Evolutionary conservation across 2,797 vertebrate genomes (phyloP).

Genomic region (Brachyalestes nurse): DNA sequence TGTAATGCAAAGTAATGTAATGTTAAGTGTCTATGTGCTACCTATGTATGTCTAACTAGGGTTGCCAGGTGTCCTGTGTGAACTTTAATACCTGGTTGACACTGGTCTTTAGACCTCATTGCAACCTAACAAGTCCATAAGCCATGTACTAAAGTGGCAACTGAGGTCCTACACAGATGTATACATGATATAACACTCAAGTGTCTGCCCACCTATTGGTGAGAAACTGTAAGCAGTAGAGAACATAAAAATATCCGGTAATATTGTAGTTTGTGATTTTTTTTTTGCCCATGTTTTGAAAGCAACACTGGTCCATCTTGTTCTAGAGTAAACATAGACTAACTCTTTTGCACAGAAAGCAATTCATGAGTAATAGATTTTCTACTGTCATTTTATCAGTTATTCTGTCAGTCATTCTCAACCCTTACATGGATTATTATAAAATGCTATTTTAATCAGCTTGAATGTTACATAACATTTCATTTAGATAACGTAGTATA

Average conservation of each 20-base stretch:
- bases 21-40: too few species aligned
- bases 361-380: constrained; percentile 15
- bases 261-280: constrained; percentile 55
- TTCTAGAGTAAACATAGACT: background rate
- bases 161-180: constrained; percentile 59
- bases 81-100: too few species aligned
- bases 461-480: background rate
- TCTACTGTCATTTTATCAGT: background rate
- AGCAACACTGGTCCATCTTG: constrained; percentile 3
- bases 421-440: background rate
- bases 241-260: constrained; percentile 52
- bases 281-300: constrained; percentile 47
- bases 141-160: constrained; percentile 67
- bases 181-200: constrained; percentile 41
- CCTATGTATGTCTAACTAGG: too few species aligned
- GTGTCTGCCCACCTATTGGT: constrained; percentile 47
- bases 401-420: background rate
- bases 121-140: constrained; percentile 55
- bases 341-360: background rate
- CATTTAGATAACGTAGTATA: background rate
- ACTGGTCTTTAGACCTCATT: constrained; percentile 22
- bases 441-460: background rate
- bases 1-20: too few species aligned
- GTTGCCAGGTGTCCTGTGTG: too few species aligned
- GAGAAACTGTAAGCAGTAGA: constrained; percentile 50